These are phyloP conservation scores for Platynereis dumerilii DNA, from an alignment of 2,888 invertebrate species.

Conservation along the genomic window DNA sequence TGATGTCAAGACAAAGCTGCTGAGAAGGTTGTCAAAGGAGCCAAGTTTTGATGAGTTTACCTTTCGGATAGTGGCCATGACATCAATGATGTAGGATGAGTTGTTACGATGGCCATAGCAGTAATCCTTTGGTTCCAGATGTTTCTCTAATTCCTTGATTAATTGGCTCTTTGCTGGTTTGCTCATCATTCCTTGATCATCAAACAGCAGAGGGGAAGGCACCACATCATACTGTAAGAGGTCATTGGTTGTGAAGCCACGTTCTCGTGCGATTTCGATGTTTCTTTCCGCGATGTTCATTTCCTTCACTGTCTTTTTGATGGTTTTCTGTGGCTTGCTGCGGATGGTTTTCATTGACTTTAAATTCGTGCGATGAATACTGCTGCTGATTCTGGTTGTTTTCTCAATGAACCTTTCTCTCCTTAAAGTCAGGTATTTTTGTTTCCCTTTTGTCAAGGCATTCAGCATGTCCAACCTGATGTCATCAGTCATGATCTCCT, in stretches of 20 bases:
- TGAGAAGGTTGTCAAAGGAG: neutral
- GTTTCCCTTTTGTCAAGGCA: constrained; percentile 12
- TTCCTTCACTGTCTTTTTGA: constrained; percentile 12
- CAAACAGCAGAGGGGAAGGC: constrained; percentile 3
- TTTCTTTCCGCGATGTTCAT: constrained; percentile 16
- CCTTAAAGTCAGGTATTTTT: constrained; percentile 10
- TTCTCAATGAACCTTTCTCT: constrained; percentile 4
- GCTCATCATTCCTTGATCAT: constrained; percentile 13
- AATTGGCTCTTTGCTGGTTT: constrained; percentile 16
- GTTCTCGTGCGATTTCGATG: constrained; percentile 14
- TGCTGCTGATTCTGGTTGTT: neutral
- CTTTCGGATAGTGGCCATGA: constrained; percentile 15
- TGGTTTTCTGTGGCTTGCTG: constrained; percentile 11
- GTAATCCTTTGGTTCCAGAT: constrained; percentile 8
- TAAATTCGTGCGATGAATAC: constrained; percentile 15
- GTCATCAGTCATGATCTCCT: constrained; percentile 8
- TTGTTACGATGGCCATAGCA: neutral
- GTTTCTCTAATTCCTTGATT: constrained; percentile 15
- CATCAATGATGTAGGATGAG: constrained; percentile 8
- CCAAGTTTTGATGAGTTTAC: neutral
- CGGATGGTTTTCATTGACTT: constrained; percentile 14
- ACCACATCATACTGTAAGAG: constrained; percentile 3
- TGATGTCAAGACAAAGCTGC: constrained; percentile 2
- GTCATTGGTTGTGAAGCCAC: constrained; percentile 2
- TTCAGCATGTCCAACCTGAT: constrained; percentile 11